Evolutionary conservation across 2,113 vertebrate genomes (phyloP).

Genomic region (Ailurus styani): DNA sequence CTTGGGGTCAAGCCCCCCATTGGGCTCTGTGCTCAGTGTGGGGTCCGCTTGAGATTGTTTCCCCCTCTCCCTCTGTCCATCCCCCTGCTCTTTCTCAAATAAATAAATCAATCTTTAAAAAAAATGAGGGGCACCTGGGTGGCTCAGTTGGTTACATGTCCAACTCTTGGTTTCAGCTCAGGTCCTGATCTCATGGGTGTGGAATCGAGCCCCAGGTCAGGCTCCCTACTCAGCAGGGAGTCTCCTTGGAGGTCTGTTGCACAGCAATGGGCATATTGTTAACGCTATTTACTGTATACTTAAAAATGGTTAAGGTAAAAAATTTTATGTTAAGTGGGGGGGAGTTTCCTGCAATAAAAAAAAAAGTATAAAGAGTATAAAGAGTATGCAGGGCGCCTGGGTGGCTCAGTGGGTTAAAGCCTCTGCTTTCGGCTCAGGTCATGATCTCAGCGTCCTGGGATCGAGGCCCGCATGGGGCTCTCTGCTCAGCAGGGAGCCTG

Average conservation of each 20-base stretch:
- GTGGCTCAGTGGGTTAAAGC: not conserved
- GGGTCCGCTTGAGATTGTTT: not conserved
- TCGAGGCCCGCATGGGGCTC: rapidly evolving
- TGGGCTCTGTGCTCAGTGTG: too few relatives aligned
- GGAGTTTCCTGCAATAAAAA: not conserved
- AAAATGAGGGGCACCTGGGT: too few relatives aligned
- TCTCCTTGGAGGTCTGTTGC: not conserved
- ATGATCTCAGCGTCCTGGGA: not conserved
- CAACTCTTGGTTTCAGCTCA: too few relatives aligned
- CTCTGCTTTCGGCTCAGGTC: not conserved
- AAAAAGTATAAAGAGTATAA: not conserved
- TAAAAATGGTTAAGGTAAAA: not conserved
- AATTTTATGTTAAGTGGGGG: not conserved
- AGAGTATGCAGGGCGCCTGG: not conserved
- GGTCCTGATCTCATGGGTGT: too few relatives aligned
- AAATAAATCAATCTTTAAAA: not conserved
- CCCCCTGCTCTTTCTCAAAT: not conserved
- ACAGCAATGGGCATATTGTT: not conserved
- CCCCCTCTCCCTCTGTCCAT: not conserved
- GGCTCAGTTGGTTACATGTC: too few relatives aligned
- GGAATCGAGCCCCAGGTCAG: too few relatives aligned
- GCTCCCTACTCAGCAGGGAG: too few relatives aligned
- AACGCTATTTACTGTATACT: too few relatives aligned
- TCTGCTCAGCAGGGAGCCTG: not conserved
- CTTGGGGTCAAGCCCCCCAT: too few relatives aligned